These are phyloP conservation scores for Gortyna flavago DNA, from an alignment of 2,888 invertebrate species.

Conservation along the genomic window DNA sequence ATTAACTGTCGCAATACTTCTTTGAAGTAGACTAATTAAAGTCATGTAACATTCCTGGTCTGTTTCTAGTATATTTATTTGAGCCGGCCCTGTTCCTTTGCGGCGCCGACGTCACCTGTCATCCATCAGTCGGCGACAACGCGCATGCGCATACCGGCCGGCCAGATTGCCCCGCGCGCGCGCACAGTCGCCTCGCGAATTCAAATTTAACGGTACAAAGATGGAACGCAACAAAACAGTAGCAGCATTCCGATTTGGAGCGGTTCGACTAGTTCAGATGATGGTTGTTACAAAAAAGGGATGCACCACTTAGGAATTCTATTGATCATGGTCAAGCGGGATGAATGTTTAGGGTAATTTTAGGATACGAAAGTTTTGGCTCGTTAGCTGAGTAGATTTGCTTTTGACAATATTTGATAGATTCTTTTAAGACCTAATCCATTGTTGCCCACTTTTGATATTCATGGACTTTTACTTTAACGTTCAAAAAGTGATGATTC, in stretches of 20 bases:
- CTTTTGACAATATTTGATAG: slow-evolving; percentile 4
- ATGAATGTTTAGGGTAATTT: slow-evolving; percentile 64
- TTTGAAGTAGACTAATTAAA: slow-evolving; percentile 67
- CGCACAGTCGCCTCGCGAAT: slow-evolving; percentile 74
- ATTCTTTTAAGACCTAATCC: background rate
- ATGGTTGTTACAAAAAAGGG: slow-evolving; percentile 81
- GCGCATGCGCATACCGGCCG: slow-evolving; percentile 83
- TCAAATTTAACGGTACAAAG: slow-evolving; percentile 88
- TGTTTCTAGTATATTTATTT: slow-evolving; percentile 77
- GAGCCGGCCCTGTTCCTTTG: slow-evolving; percentile 73
- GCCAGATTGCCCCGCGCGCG: slow-evolving; percentile 68
- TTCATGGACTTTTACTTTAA: background rate
- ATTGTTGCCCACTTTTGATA: background rate
- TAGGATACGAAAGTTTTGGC: slow-evolving; percentile 16
- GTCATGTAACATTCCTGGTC: slow-evolving; percentile 54
- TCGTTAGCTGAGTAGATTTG: slow-evolving; percentile 12
- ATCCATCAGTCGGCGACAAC: slow-evolving; percentile 89
- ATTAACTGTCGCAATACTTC: slow-evolving; percentile 72
- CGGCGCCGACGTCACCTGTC: slow-evolving; percentile 86
- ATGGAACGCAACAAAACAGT: slow-evolving; percentile 85
- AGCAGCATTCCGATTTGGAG: slow-evolving; percentile 81
- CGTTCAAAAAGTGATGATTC: background rate
- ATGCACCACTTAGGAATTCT: slow-evolving; percentile 80
- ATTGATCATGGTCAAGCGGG: slow-evolving; percentile 69
- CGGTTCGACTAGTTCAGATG: slow-evolving; percentile 74